phyloP scores from a whole-genome alignment of 2,888 invertebrate species.

The Microctonus aethiopoides region DNA sequence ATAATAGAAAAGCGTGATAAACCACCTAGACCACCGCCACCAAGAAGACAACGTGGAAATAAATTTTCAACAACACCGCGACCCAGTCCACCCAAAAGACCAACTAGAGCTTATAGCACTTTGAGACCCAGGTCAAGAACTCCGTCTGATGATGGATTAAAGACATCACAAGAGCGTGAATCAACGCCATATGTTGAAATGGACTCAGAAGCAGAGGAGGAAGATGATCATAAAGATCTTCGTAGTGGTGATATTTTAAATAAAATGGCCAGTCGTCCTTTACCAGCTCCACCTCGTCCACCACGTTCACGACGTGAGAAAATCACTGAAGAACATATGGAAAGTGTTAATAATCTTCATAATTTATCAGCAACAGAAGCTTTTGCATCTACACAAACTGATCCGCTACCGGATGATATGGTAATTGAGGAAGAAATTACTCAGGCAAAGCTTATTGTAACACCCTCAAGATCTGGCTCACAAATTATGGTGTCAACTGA shows the following conservation, averaged over 20 bases:
- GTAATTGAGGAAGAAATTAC: conserved; percentile 64
- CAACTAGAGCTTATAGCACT: conserved; percentile 73
- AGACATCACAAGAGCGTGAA: conserved; percentile 35
- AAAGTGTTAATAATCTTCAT: conserved; percentile 33
- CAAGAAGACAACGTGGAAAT: conserved; percentile 69
- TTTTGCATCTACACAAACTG: conserved; percentile 86
- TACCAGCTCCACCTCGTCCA: conserved; percentile 88
- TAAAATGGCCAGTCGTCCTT: conserved; percentile 86
- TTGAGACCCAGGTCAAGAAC: conserved; percentile 71
- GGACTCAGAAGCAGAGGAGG: conserved; percentile 68
- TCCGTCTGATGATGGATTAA: conserved; percentile 38
- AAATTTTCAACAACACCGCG: conserved; percentile 78
- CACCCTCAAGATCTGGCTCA: conserved; percentile 60
- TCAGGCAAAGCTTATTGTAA: conserved; percentile 59
- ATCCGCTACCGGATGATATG: conserved; percentile 84
- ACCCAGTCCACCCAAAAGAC: conserved; percentile 70
- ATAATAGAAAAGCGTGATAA: conserved; percentile 77
- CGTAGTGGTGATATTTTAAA: conserved; percentile 81
- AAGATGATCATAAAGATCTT: conserved; percentile 71
- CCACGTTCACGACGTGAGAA: conserved; percentile 72
- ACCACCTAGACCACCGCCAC: conserved; percentile 73
- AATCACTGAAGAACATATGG: conserved; percentile 33
- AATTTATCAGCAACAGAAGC: conserved; percentile 68
- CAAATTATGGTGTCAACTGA: conserved; percentile 62
- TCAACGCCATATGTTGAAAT: conserved; percentile 73